Percentiles rank a stretch among this genome's conserved stretches.
These are phyloP conservation scores for Atlantisia rogersi DNA, from an alignment of 2,113 vertebrate genomes.

Conservation along the genomic window DNA sequence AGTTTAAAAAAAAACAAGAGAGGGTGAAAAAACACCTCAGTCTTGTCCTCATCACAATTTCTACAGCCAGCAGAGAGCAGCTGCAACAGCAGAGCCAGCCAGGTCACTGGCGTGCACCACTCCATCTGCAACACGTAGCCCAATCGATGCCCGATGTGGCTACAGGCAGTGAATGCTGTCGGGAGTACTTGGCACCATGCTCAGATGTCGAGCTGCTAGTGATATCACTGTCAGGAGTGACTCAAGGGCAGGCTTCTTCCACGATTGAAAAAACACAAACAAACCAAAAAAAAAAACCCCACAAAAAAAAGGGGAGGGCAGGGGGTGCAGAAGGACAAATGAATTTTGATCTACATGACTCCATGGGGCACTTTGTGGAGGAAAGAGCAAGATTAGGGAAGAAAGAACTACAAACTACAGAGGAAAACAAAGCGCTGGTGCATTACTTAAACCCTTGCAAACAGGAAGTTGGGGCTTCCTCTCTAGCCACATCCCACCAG, in stretches of 20 bases:
- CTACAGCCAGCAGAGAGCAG: background rate
- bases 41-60: background rate
- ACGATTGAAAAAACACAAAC: background rate
- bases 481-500: background rate
- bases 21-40: background rate
- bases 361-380: background rate
- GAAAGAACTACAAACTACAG: background rate
- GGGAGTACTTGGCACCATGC: background rate
- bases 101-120: background rate
- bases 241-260: background rate
- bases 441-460: background rate
- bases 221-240: background rate
- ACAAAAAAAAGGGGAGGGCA: too few relatives aligned
- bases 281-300: background rate
- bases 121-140: background rate
- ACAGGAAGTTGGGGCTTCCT: background rate
- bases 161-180: background rate
- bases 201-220: background rate
- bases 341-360: background rate
- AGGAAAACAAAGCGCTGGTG: background rate
- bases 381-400: background rate
- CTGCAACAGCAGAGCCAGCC: fast-evolving
- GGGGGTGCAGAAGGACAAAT: background rate
- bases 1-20: background rate
- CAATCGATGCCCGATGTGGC: fast-evolving